Base-by-base conservation (phyloP, 2,888 invertebrate genomes). In the Mesorhabditis sp. region DNA sequence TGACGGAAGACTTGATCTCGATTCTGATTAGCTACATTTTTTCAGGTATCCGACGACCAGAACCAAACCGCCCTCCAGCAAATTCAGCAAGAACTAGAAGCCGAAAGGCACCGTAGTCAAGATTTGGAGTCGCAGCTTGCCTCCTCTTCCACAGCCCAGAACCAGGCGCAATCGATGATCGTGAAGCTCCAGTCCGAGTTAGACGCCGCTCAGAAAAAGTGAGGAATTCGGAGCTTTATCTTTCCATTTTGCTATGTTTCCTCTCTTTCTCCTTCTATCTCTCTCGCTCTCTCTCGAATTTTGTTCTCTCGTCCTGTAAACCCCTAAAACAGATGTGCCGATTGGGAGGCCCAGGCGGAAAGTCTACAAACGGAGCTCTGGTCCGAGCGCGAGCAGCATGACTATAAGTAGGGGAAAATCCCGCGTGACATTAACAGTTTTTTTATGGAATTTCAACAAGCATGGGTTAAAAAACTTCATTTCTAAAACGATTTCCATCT, bases 331-430 rank as follows among this genome's bases (percentile, higher is more conserved):
- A 50, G 58, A 50, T 50, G 58, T n/a, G 58, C 58, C 58, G 58
- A 50, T 50, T 50, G 58, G 58, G 58, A 50, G n/a, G 58, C 58
- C 10, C 58, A 50, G 58, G 58, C 58, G 58, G 58, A 50, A 50
- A 50, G 58, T 50, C 58, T 50, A 50, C 58, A 50, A 50, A 50
- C 58, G 7, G 58, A 50, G n/a, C n/a, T 50, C 10, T 50, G 58
- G 58, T 50, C 58, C 58, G 58, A 50, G n/a, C 7, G 58, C 7
- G 58, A 50, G n/a, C 58, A 50, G n/a, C 58, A 50, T 50, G 58
- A 50, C n/a, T 50, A 50, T 50, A 50, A 50, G 58, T 50, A 50
- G 7, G 28, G 28, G 28, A 28, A 28, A 28, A 28, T 28, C 58
- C 10, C 58, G 7, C 58, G n/a, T 50, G 10, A n/a, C 58, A 50